Percentiles rank a stretch among this genome's conserved stretches.
Conservation (phyloP, 2,888 invertebrate species). For the Cheilosia soror region DNA sequence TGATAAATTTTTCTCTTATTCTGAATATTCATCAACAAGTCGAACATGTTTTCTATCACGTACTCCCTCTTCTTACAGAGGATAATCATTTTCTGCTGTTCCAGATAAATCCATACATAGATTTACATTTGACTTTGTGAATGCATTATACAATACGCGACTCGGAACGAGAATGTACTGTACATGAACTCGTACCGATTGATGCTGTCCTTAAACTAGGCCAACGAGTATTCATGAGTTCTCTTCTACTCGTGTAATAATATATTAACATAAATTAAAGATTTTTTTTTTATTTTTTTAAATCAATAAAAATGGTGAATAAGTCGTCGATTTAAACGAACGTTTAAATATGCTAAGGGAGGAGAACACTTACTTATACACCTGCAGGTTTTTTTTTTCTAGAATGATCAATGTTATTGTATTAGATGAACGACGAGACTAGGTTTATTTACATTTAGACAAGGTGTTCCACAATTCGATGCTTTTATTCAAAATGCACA, state of each 20-base stretch:
- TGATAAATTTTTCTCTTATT: not conserved
- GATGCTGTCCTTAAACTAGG: slow-evolving; percentile 12
- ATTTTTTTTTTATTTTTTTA: not conserved
- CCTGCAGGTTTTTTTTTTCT: no score
- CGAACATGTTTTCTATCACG: not conserved
- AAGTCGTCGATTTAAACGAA: not conserved
- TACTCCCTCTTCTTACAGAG: not conserved
- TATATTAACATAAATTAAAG: slow-evolving; percentile 7
- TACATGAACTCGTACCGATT: not conserved
- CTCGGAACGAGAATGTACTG: not conserved
- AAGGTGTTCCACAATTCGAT: no score
- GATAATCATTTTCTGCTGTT: not conserved
- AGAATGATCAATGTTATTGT: no score
- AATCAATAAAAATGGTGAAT: not conserved
- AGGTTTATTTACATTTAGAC: no score
- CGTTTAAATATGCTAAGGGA: not conserved
- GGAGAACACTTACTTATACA: not conserved
- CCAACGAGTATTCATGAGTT: not conserved
- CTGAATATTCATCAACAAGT: not conserved
- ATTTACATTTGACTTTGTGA: not conserved
- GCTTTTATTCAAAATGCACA: no score
- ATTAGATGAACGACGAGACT: no score
- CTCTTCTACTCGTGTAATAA: not conserved
- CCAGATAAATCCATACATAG: not conserved
- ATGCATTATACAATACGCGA: no score